Base-by-base conservation (phyloP, 1,140 invertebrate genomes). In the Anoplolepis gracilipes region DNA sequence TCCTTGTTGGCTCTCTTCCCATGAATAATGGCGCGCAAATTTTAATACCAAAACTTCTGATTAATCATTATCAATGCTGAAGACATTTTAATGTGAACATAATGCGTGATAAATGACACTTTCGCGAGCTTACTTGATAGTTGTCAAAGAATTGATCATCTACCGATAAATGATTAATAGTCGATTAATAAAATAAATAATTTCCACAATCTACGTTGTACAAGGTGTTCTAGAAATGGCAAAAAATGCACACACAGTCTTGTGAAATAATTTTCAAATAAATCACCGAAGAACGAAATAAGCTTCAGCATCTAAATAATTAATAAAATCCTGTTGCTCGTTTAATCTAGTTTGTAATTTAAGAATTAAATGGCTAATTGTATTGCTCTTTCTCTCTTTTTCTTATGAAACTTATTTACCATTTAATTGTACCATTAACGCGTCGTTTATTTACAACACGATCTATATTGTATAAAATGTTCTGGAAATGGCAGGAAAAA, bases 31-130 rank as follows among this genome's bases (percentile, higher is more conserved):
- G 13, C 19, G 49, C 46, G 3, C 22, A 33, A 8, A 30, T 55
- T 69, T 69, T 69, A 69, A 53, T 79, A 67, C 30, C 16, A 8
- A 53, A 79, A 79, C 53, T 64, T 42, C 49, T 39, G 16, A 42
- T 59, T 39, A 28, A 59, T 70, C 46, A 53, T 67, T 65, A 69
- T 57, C 22, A 42, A 72, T 16, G 30, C 25, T 57, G 57, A 70
- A 81, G 49, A 59, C 11, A 57, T 39, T 57, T 39, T 70, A 59
- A 72, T 42, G 11, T 10, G 13, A 61, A 11, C 28, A 33, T 78
- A 55, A 81, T 16, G 33, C 13, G n/a, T 53, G 22, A 81, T 69
- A 57, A 65, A 69, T 55, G 46, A 81, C 46, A 49, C 33, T 70
- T 57, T 25, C 11, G 10, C 19, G n/a, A 1, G n/a, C 62, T 42